phyloP scores from a whole-genome alignment of 2,888 invertebrate genomes.

The Aporophyla lueneburgensis region DNA sequence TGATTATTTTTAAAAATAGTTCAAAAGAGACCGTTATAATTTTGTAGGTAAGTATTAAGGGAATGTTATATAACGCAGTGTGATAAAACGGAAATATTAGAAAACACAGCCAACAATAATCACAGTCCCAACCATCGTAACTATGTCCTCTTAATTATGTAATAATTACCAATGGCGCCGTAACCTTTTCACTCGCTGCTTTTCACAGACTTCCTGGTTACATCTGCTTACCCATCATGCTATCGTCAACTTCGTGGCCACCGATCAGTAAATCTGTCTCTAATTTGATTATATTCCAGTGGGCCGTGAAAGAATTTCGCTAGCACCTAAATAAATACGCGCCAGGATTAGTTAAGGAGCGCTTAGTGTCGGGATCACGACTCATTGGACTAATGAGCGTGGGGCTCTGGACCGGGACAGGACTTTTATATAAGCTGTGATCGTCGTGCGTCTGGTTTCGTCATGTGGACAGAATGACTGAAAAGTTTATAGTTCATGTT shows the following conservation, averaged over 20 bases:
- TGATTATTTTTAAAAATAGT: neutral
- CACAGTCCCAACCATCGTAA: too few species aligned
- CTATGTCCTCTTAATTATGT: neutral
- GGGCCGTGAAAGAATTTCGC: conserved; percentile 63
- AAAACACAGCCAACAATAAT: too few species aligned
- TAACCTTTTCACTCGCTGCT: neutral
- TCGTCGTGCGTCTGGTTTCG: neutral
- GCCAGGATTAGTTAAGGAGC: conserved; percentile 44
- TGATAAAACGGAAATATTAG: neutral
- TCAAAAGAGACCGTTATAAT: neutral
- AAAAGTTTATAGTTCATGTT: neutral
- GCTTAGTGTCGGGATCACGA: conserved; percentile 23
- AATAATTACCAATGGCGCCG: too few species aligned
- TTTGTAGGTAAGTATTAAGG: neutral
- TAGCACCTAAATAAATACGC: conserved; percentile 65
- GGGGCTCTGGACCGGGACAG: neutral
- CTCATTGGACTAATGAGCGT: conserved; percentile 28
- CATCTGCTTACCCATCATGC: neutral
- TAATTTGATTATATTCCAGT: conserved; percentile 68
- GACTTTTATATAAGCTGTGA: conserved; percentile 13
- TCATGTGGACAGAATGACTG: neutral
- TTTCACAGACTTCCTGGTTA: neutral
- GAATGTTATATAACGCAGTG: neutral
- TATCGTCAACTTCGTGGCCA: conserved; percentile 34
- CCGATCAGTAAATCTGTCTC: conserved; percentile 52